Conservation (phyloP, 1,140 invertebrate species). For the Apis cerana region DNA sequence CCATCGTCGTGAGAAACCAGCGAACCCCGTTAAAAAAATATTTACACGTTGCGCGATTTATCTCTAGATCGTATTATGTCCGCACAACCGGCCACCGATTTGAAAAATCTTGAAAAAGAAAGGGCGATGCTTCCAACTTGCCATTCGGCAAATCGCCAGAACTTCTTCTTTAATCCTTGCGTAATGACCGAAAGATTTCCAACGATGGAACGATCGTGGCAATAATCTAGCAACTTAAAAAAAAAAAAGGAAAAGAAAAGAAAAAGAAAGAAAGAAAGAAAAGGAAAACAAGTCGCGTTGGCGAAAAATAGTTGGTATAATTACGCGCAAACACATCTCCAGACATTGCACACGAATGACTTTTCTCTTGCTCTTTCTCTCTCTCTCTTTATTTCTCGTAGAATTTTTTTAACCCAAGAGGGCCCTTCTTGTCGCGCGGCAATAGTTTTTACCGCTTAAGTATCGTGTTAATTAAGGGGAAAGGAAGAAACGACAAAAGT, state of each 20-base stretch:
- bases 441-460: neutral
- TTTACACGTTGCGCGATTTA: neutral
- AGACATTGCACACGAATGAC: neutral
- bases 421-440: neutral
- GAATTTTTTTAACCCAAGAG: too few species aligned
- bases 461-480: neutral
- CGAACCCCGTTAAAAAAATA: neutral
- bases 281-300: neutral
- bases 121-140: too few species aligned
- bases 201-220: neutral
- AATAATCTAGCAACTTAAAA: too few species aligned
- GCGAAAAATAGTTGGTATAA: neutral
- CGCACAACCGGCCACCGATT: neutral
- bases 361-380: neutral
- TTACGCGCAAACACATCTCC: neutral
- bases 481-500: neutral
- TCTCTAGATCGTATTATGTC: neutral
- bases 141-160: conserved; percentile 32
- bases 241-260: too few species aligned
- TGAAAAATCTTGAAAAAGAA: neutral
- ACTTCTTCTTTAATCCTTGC: conserved; percentile 26
- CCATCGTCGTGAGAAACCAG: neutral
- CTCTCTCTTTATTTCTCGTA: too few species aligned
- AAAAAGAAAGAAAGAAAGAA: too few species aligned
- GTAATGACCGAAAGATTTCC: conserved; percentile 28